A percentile compares a stretch with the other conserved stretches of the same genome.
These are phyloP conservation scores for Enteromius fasciolatus DNA, from an alignment of 2,797 vertebrate species.

Conservation along the genomic window DNA sequence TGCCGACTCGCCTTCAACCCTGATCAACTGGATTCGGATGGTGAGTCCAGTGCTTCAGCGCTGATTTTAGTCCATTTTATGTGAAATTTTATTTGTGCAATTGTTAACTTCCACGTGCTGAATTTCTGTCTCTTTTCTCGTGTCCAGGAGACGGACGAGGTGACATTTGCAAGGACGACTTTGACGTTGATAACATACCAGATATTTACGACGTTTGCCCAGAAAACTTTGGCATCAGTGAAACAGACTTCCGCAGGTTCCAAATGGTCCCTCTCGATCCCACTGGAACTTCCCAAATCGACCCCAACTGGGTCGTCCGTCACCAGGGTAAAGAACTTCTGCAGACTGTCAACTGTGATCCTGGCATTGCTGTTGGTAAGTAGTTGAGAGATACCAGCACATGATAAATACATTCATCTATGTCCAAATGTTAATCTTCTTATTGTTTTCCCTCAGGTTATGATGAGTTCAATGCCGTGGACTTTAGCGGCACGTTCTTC, in stretches of 20 bases:
- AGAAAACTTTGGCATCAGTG: slow-evolving; percentile 95
- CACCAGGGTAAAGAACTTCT: slow-evolving; percentile 98
- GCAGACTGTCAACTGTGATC: slow-evolving; percentile 99
- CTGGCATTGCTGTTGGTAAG: slow-evolving; percentile 96
- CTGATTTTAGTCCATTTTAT: neutral
- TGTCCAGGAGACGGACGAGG: slow-evolving; percentile 91
- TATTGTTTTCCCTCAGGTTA: slow-evolving; percentile 78
- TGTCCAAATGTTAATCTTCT: neutral
- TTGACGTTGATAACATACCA: slow-evolving; percentile 91
- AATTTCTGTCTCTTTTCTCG: neutral
- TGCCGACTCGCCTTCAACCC: slow-evolving; percentile 92
- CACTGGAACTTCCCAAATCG: slow-evolving; percentile 96
- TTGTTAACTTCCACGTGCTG: neutral
- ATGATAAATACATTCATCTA: neutral
- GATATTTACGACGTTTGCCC: slow-evolving; percentile 95
- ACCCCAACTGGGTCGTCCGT: slow-evolving; percentile 98
- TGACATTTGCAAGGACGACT: slow-evolving; percentile 95
- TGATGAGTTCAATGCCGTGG: slow-evolving; percentile 97
- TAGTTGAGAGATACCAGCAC: neutral
- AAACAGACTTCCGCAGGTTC: slow-evolving; percentile 97
- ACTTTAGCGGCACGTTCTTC: slow-evolving; percentile 99
- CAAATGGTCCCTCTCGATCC: slow-evolving; percentile 99
- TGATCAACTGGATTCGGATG: slow-evolving; percentile 92
- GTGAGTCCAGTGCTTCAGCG: slow-evolving; percentile 73
- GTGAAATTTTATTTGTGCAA: neutral